phyloP scores from a whole-genome alignment of 2,888 invertebrate genomes.

The Dolomedes plantarius region DNA sequence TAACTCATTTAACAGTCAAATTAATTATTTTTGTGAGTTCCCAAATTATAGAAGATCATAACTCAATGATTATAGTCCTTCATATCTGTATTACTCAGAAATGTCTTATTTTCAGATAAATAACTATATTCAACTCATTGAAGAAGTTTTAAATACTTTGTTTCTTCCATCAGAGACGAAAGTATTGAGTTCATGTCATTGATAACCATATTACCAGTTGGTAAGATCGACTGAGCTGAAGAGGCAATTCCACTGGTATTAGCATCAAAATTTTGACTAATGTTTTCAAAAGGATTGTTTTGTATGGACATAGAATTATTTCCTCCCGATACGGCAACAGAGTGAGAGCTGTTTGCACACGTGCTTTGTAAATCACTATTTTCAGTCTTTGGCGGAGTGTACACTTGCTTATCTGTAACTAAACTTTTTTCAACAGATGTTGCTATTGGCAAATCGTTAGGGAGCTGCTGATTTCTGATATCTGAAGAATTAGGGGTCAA shows the following conservation, averaged over 20 bases:
- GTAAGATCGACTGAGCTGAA: conserved; percentile 65
- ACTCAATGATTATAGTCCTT: too few relatives aligned
- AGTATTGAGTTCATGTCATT: conserved; percentile 95
- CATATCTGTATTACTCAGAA: too few relatives aligned
- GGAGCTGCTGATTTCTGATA: not conserved
- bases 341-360: conserved; percentile 23
- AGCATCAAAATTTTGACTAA: conserved; percentile 14
- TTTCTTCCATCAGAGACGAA: conserved; percentile 92
- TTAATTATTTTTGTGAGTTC: too few relatives aligned
- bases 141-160: conserved; percentile 89
- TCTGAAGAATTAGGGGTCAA: not conserved
- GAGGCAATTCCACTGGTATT: not conserved
- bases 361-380: not conserved
- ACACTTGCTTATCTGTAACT: conserved; percentile 15
- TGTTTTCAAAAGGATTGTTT: conserved; percentile 10
- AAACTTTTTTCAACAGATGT: conserved; percentile 21
- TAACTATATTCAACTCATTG: too few relatives aligned
- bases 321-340: conserved; percentile 10
- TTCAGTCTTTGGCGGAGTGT: conserved; percentile 30
- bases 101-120: too few relatives aligned
- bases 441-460: not conserved
- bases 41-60: too few relatives aligned
- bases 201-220: conserved; percentile 88
- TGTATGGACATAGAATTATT: conserved; percentile 18
- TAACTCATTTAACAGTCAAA: too few relatives aligned